Evolutionary conservation across 2,888 invertebrate genomes (phyloP).

Genomic region (Drosophila emarginata): DNA sequence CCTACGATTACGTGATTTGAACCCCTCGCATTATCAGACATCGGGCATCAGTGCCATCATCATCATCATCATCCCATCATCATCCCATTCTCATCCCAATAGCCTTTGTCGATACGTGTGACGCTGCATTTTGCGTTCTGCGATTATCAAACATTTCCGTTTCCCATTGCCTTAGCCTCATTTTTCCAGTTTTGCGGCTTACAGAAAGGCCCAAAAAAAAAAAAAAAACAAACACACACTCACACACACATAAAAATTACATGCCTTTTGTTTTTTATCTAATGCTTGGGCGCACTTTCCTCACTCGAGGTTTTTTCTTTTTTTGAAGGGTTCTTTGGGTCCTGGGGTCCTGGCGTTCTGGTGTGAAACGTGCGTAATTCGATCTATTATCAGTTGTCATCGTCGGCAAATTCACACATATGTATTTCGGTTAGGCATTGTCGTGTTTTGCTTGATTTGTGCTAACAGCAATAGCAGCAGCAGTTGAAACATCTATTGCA

Average conservation of each 20-base stretch:
- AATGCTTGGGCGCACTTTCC: slow-evolving; percentile 56
- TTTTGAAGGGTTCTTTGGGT: slow-evolving; percentile 49
- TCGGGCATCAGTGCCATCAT: slow-evolving; percentile 46
- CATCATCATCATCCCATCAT: slow-evolving; percentile 37
- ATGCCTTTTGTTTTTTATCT: slow-evolving; percentile 72
- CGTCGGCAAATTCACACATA: slow-evolving; percentile 74
- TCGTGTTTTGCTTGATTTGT: slow-evolving; percentile 71
- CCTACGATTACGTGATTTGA: slow-evolving; percentile 61
- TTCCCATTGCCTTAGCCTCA: slow-evolving; percentile 42
- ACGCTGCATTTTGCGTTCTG: slow-evolving; percentile 65
- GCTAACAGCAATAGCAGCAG: slow-evolving; percentile 24
- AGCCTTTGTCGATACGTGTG: slow-evolving; percentile 54
- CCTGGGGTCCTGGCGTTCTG: slow-evolving; percentile 22
- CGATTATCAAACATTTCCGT: slow-evolving; percentile 72
- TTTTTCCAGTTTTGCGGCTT: slow-evolving; percentile 56
- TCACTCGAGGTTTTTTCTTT: slow-evolving; percentile 47
- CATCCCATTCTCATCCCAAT: slow-evolving; percentile 8
- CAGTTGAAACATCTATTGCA: not conserved
- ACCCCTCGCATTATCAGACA: slow-evolving; percentile 52
- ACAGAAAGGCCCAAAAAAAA: slow-evolving; percentile 54
- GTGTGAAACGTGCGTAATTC: slow-evolving; percentile 70
- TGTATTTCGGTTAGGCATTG: slow-evolving; percentile 51
- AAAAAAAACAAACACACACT: too few relatives aligned
- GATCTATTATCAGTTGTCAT: slow-evolving; percentile 81
- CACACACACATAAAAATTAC: slow-evolving; percentile 35